Base-by-base conservation (phyloP, 2,888 invertebrate species). In the Caenorhabditis zanzibari region DNA sequence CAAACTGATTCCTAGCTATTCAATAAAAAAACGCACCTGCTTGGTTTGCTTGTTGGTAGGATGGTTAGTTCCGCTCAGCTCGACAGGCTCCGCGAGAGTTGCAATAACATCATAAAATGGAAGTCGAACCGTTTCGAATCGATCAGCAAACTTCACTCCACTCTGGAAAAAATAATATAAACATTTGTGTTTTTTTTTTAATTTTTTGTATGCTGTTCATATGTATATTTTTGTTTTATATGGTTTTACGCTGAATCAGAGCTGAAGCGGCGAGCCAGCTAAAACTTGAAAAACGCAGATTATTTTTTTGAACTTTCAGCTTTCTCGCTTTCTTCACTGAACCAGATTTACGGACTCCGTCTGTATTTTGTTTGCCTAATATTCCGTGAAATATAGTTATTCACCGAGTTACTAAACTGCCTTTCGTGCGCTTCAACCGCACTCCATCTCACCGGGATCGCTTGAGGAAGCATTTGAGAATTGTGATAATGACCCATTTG, bases 101-200 rank as follows among this genome's bases (percentile, higher is more conserved):
- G 14, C 7, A 7, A 84, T 38, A 12, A 75, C 75, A 63, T 90
- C 90, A 75, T 85, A 90, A 75, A 90, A 90, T 6, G 90, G 90
- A 14, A 90, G 74, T 0, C 76, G 56, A 38, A 86, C 66, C 6
- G 41, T 35, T 10, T 68, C 76, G 32, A 77, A 76, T 6, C n/a
- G 32, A 9, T 68, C 59, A 32, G 76, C 64, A 28, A 26, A 24
- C 12, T 24, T 28, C 14, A 38, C 26, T 16, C 24, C 16, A 5
- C 19, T 4, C 66, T 66, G 75, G 47, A 75, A 74, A 71, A 28
- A 22, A 22, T 16, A 26, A 54, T 26, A 7, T 6, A 32, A 7
- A 32, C 5, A 7, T n/a, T n/a, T n/a, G n/a, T n/a, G n/a, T n/a
- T n/a, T n/a, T n/a, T n/a, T n/a, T n/a, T n/a, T n/a, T n/a, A n/a